Evolutionary conservation across 2,888 invertebrate genomes (phyloP), one percentile per base, ranked within the genome.

Genomic region (Monopis laevigella): DNA sequence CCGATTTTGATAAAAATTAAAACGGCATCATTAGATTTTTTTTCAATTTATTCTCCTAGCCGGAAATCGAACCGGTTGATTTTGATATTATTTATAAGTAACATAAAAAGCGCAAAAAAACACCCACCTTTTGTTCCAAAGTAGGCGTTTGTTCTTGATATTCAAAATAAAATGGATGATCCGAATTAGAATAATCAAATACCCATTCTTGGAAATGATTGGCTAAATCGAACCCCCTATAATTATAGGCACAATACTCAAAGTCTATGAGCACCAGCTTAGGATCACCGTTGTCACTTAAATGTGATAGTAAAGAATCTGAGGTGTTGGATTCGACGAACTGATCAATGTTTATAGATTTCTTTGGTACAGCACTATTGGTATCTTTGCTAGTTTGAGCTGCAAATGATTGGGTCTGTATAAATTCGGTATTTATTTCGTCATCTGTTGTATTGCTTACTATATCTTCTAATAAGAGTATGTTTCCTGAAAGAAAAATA

Each of bases 201-300:
- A 86, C 86, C 93, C 95, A 94, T 65, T 97, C 97, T 47, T 92
- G 84, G 64, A 97, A 96, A 59, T 97, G 97, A 69, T 97, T 97
- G 2, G 96, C 96, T 39, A 97, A 78, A 67, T 97, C 97, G 67
- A 96, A 97, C 0, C 90, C 95, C 39, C 96, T 83, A 62, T 93
- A 93, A 62, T 97, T 96, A 71, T 97, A 97, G 0, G 96, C 92
- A 66, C 96, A 96, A 62, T 96, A 97, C 70, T 97, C 96, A 62
- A 93, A 97, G 65, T 97, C 97, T 56, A 93, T 94, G 18, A 94
- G 82, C 11, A 91, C 89, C 21, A 94, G 68, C 48, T 85, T 85
- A 1, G 87, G 86, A 40, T 84, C 83, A 0, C 78, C 78, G 1
- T 55, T 62, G 41, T 80, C 78, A n/a, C n/a, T n/a, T 0, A 70